Base-by-base conservation (phyloP, 1,140 invertebrate species). In the Chelonus insularis region DNA sequence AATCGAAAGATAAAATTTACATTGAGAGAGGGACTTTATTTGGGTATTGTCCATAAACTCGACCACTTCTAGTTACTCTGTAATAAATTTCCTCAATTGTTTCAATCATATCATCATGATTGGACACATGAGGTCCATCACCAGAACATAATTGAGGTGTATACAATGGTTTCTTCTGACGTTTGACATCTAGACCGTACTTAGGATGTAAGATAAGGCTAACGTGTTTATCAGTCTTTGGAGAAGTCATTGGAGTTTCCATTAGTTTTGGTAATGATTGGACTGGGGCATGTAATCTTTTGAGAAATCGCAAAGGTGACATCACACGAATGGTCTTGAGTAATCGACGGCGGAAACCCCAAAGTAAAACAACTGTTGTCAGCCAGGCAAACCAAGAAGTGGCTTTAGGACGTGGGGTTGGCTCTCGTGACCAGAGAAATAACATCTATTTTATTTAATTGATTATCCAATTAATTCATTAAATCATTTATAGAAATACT, bases 371-470 rank as follows among this genome's bases (percentile, higher is more conserved):
- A 0, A 72, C 70, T 0, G 77, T 77, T 4, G 73, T 70, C 14
- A 80, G 64, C 77, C 79, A 81, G 0, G 76, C 75, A 16, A 81
- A 71, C 78, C 76, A 80, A 0, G 71, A 75, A 66, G 65, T 68
- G 0, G 70, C 68, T 63, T 47, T 65, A 4, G 71, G 69, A 50
- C 65, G 21, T 18, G 70, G 58, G 0, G 50, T 47, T 41, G 72
- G 63, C 6, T 75, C 71, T 21, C 65, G 66, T 37, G 72, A 68
- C 75, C 77, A 78, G 8, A 74, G 63, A 62, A 79, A 79, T 45
- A 78, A 57, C 78, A 80, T 79, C 76, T 79, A 63, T 4, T 3
- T 25, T 21, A 14, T 14, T 51, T 23, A n/a, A 14, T 29, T 9
- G 9, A n/a, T n/a, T n/a, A n/a, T n/a, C n/a, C n/a, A n/a, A n/a